Evolutionary conservation across 2,888 invertebrate species (phyloP).

Genomic region (Zele albiditarsus): DNA sequence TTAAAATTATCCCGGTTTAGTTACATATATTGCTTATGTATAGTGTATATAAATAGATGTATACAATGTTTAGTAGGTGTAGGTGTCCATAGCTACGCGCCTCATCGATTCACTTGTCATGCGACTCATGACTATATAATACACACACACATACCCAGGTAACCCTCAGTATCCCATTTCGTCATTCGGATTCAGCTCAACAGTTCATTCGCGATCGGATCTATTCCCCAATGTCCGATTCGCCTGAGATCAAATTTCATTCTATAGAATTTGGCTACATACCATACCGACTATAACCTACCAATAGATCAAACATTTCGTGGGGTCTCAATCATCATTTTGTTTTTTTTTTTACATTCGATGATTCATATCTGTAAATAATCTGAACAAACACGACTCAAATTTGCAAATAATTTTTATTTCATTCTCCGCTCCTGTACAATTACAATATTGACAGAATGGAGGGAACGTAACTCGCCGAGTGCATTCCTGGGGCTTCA

Average conservation of each 20-base stretch:
- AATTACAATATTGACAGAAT: slow-evolving; percentile 37
- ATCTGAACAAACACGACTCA: no score
- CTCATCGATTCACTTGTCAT: slow-evolving; percentile 23
- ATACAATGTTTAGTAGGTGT: not conserved
- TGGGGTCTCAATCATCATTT: not conserved
- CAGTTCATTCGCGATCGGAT: slow-evolving; percentile 18
- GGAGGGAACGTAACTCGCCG: slow-evolving; percentile 41
- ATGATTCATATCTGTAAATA: no score
- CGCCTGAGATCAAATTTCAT: slow-evolving; percentile 8
- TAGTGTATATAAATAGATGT: not conserved
- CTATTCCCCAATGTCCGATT: slow-evolving; percentile 13
- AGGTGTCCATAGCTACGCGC: slow-evolving; percentile 18
- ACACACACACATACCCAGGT: no score
- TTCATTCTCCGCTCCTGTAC: slow-evolving; percentile 7
- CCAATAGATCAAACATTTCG: not conserved
- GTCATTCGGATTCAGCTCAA: not conserved
- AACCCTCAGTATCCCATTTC: not conserved
- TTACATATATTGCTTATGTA: no score
- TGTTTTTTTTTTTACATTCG: not conserved
- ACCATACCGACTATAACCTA: not conserved
- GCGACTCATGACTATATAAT: not conserved
- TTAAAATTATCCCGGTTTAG: no score
- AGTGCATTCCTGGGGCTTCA: slow-evolving; percentile 67
- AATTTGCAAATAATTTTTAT: no score
- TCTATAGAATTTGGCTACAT: slow-evolving; percentile 11